Evolutionary conservation across 2,888 invertebrate genomes (phyloP), one percentile per base, ranked within the genome.

Genomic region (Microplitis deprimator): DNA sequence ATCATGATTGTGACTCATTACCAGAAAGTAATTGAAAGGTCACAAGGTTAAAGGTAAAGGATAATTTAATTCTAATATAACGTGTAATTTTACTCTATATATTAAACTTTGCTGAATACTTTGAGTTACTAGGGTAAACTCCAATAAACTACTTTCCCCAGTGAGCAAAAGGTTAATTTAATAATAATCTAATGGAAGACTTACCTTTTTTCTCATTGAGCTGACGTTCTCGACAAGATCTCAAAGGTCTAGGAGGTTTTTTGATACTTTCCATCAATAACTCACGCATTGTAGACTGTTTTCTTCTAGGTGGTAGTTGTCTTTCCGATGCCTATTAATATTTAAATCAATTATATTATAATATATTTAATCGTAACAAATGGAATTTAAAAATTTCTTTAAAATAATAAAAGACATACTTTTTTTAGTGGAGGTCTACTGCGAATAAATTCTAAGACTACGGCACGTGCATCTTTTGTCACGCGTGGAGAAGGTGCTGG

Each of bases 381-480:
- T 38, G 17, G 16, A 5, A 8, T 59, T 41, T 70, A 69, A 40
- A 1, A 8, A 29, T 60, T 67, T 29, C 3, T 61, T 59, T 39
- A 41, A 40, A 17, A 39, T 20, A 29, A 16, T 17, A 17, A 69
- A 20, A 20, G 16, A 50, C 90, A 90, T 90, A 95, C 97, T 92
- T 97, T 97, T 91, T 94, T 95, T 75, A 98, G 92, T 81, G 98
- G 97, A 77, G 98, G 98, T 89, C 98, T 93, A 88, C 97, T 97
- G 89, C 98, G 93, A 89, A 98, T 98, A 91, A 98, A 98, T 90
- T 98, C 98, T 88, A 98, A 93, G 88, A 98, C 98, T 91, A 98
- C 94, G 79, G 96, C 96, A 90, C 98, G 98, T 39, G 98, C 98
- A 91, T 98, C 97, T 91, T 97, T 97, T 90, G 96, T 97, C 77